Base-by-base conservation (phyloP, 2,888 invertebrate genomes). In the Griposia aprilina region DNA sequence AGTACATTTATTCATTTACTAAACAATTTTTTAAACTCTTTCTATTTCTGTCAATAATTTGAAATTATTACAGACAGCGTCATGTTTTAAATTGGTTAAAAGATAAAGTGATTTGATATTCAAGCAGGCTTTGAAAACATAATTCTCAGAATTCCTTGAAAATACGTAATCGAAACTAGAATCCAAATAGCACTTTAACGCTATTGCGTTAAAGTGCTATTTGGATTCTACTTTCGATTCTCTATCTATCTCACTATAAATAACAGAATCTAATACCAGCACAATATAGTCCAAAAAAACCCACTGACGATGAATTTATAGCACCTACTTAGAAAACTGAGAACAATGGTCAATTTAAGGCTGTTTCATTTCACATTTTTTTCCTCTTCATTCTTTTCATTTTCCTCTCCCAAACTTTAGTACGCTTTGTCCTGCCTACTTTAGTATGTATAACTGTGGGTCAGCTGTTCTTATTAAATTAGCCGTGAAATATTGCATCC, bases 331-430 rank as follows among this genome's bases (percentile, higher is more conserved):
- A 41, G 13, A 55, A 45, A 60, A 73, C 59, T 50, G 62, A 15
- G 72, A 81, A 82, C 82, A 84, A 82, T 80, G 69, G 36, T 13
- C 72, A 41, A 45, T 82, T 76, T 76, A 71, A 81, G 68, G 66
- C 45, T 63, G 60, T 75, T 82, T 63, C 76, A 63, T 78, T 76
- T 52, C 17, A 15, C 41, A 59, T 63, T 81, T 83, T 83, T 68
- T 74, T 20, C 67, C n/a, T 17, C 6, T 63, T 62, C 45, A 55
- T 83, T 71, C 70, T 67, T 76, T 81, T 78, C 67, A 78, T 71
- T 81, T 59, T 62, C 15, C 26, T 5, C 62, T 45, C 84, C 67
- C 50, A 63, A 82, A 59, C 17, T 68, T 69, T 74, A 75, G 26
- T 62, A 63, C 20, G n/a, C 66, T 79, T 84, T 81, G 84, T 81